These are phyloP conservation scores for Semotilus atromaculatus DNA, from an alignment of 2,797 vertebrate genomes.

Conservation along the genomic window DNA sequence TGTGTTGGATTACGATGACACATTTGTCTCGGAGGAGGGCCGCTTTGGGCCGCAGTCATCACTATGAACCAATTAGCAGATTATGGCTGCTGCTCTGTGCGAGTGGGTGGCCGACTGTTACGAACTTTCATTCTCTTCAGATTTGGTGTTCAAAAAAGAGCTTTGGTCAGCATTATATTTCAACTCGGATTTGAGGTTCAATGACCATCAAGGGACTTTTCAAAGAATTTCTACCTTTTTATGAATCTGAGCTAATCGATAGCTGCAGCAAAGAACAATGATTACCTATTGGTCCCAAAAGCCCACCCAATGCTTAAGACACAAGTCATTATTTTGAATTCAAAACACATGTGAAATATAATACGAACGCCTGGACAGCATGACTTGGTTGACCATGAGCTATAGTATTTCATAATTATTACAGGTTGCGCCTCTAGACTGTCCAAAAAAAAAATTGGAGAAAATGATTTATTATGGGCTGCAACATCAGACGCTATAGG, in stretches of 20 bases:
- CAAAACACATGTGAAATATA: conserved; percentile 71
- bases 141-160: conserved; percentile 11
- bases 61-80: conserved; percentile 51
- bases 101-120: conserved; percentile 54
- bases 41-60: conserved; percentile 42
- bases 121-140: conserved; percentile 31
- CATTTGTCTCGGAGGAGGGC: conserved; percentile 45
- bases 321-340: conserved; percentile 74
- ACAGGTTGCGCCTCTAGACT: conserved; percentile 59
- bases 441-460: conserved; percentile 61
- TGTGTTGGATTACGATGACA: conserved; percentile 57
- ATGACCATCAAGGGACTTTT: conserved; percentile 7
- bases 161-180: conserved; percentile 31
- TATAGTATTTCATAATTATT: conserved; percentile 63
- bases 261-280: conserved; percentile 57
- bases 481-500: conserved; percentile 58
- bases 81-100: conserved; percentile 40
- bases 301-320: conserved; percentile 66
- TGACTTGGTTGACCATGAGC: conserved; percentile 65
- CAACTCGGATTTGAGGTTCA: conserved; percentile 37
- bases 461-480: conserved; percentile 70
- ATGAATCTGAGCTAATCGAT: conserved; percentile 37
- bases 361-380: conserved; percentile 63
- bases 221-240: conserved; percentile 10
- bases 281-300: conserved; percentile 47